Base-by-base conservation (phyloP, 2,888 invertebrate species). In the Xylophagus ater region DNA sequence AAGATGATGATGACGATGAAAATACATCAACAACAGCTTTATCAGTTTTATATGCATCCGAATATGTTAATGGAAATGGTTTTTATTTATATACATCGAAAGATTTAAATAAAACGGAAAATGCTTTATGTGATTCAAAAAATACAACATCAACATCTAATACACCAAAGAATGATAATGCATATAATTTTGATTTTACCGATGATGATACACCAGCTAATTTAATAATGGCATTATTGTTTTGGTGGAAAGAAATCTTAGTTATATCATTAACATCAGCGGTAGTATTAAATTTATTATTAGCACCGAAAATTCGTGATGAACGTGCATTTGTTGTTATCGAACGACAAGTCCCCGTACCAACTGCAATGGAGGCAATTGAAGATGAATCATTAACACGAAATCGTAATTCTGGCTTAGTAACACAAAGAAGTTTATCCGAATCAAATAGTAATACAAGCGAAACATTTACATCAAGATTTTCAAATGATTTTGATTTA, bases 241-340 rank as follows among this genome's bases (percentile, higher is more conserved):
- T 76, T 59, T 86, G 82, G 79, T 87, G 80, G 81, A 85, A 80
- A 62, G 86, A 88, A 61, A 80, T 89, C 5, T 58, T 81, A 3
- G 70, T 81, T 3, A 82, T 88, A 34, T 81, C 82, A 4, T 59
- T 87, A 24, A 73, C 81, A 5, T 78, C 80, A 0, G 82, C 85
- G 0, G 55, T 86, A 25, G 51, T 83, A 8, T 66, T 83, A 46
- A 83, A 84, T 52, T 62, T 81, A 18, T 69, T 81, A 56, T 67
- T 77, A 26, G 72, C 75, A 50, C 76, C 59, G 34, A 57, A 59
- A 13, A 47, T 53, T 39, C 56, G 57, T 3, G 45, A 49, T 9
- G 58, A 60, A 42, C 52, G 58, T 2, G 58, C 62, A 37, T 58
- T 65, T 38, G 52, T 65, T 13, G 59, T 65, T 1, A 64, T 65